Conservation (phyloP, 2,797 vertebrate species). For the Sebastes dallii region DNA sequence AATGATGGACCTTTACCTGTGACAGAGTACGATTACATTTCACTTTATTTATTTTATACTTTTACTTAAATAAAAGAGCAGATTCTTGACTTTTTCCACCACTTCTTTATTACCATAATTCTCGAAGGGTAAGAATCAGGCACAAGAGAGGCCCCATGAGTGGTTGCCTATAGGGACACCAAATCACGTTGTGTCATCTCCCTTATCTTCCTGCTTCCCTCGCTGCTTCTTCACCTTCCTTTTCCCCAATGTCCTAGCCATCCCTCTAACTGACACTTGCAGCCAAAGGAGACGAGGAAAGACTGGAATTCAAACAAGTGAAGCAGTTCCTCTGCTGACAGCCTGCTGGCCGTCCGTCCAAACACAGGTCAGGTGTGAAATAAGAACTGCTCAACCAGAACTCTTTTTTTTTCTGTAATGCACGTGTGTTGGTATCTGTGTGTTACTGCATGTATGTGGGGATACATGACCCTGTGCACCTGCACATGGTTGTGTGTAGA, state of each 20-base stretch:
- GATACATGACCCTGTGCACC: background rate
- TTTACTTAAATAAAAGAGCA: background rate
- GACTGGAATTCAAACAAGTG: constrained; percentile 43
- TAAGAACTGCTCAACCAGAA: constrained; percentile 39
- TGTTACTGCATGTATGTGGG: constrained; percentile 3
- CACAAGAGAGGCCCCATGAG: background rate
- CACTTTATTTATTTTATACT: background rate
- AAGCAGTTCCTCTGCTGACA: constrained; percentile 48
- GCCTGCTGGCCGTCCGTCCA: constrained; percentile 27
- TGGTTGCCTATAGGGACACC: background rate
- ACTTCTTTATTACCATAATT: background rate
- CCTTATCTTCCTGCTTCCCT: background rate
- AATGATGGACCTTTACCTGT: background rate
- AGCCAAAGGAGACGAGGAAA: constrained; percentile 17
- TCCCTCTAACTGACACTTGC: constrained; percentile 25
- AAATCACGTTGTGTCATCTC: background rate
- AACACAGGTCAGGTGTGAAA: constrained; percentile 65
- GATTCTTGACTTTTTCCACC: background rate
- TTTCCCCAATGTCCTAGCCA: background rate
- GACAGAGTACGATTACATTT: background rate
- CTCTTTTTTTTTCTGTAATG: background rate
- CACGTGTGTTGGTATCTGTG: background rate
- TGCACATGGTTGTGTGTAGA: background rate
- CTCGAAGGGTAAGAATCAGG: background rate
- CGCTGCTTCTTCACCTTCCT: background rate